Conservation (phyloP, 2,113 vertebrate species). For the Syngnathus floridae region DNA sequence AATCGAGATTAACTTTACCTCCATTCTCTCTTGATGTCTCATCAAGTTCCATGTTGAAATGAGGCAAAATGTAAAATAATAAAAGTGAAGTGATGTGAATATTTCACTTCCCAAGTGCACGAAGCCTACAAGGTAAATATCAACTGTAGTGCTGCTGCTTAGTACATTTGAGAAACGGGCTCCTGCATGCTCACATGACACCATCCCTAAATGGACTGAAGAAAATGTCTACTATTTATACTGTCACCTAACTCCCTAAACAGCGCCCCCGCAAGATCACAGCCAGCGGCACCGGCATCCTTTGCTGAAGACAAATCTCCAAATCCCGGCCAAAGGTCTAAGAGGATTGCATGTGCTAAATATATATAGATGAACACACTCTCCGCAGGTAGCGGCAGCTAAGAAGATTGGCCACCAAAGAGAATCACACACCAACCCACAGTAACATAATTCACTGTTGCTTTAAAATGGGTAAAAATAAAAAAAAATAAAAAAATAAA, state of each 20-base stretch:
- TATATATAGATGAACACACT: conserved; percentile 34
- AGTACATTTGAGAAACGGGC: background rate
- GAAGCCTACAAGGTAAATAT: background rate
- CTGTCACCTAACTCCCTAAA: background rate
- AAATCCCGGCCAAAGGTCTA: conserved; percentile 52
- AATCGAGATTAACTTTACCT: background rate
- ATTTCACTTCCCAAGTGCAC: background rate
- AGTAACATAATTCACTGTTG: background rate
- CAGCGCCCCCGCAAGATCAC: background rate
- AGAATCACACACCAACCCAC: conserved; percentile 9
- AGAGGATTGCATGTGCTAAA: conserved; percentile 66
- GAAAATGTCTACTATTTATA: background rate
- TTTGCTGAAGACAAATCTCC: conserved; percentile 6
- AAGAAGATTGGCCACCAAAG: conserved; percentile 57
- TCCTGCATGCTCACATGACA: background rate
- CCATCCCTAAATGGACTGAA: background rate
- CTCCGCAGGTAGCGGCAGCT: conserved; percentile 36
- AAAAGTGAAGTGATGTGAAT: background rate
- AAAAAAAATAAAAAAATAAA: no score
- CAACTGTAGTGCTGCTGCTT: background rate
- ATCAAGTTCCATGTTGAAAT: background rate
- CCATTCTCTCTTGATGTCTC: background rate
- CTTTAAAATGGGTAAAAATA: background rate
- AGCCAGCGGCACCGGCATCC: background rate
- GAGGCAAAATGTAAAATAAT: background rate